Evolutionary conservation across 2,888 invertebrate species (phyloP), one percentile per base, ranked within the genome.

Genomic region (Rambutsinella grinnellia): DNA sequence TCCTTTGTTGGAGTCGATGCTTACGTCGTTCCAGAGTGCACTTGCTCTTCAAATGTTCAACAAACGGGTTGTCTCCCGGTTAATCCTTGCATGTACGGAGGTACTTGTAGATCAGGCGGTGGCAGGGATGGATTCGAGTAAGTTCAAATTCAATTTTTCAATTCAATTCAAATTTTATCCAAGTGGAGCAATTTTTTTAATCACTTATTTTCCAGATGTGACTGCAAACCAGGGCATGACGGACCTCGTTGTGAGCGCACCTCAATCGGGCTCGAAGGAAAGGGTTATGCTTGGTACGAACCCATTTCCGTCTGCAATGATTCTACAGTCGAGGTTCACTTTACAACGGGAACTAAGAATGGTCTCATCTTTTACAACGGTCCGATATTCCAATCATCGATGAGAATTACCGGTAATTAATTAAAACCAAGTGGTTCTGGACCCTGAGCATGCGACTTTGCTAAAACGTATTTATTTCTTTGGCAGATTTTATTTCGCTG

Each of bases 1-100:
- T 95, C 96, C 2, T 95, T 98, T 85, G 95, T 99, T 15, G 98
- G 98, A 0, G 95, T 99, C 0, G 91, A 92, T 23, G 95, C 95
- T 0, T 89, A 93, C 36, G 92, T 95, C 0, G 92, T 93, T 86
- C 92, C 95, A 0, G 90, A 92, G 58, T 84, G 84, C 58, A 62
- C 68, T n/a, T 84, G 84, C 53, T 44, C 77, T 23, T 61, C 75
- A 2, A 36, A 85, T 71, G 84, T 82, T 78, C 85, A 72, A 76
- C 85, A 79, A n/a, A 77, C 84, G 72, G 71, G 83, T 2, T 89
- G 89, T 75, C 72, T 80, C 6, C 84, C 85, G 3, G 84, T 85
- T 60, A 84, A 85, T 65, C 84, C 85, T 47, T 84, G 84, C 56
- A 72, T 84, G 13, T 66, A 84, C 53, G 47, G 44, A 19, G 84